Evolutionary conservation across 2,113 vertebrate genomes (phyloP).

Genomic region (Motacilla tschutschensis): DNA sequence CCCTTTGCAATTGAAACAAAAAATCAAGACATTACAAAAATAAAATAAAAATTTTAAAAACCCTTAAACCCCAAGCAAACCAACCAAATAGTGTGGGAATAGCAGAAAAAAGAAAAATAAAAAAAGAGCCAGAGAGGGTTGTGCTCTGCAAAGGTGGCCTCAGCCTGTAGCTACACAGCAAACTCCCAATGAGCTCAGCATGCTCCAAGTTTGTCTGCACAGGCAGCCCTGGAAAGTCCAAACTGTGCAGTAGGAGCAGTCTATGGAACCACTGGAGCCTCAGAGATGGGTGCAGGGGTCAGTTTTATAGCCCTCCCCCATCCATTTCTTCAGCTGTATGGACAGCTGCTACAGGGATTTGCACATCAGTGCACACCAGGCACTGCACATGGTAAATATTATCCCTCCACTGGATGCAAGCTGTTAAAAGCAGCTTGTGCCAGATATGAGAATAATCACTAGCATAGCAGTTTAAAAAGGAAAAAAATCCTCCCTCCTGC

Average conservation of each 20-base stretch:
- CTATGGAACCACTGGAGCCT: background rate
- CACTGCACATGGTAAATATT: background rate
- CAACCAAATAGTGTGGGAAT: background rate
- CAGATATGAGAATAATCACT: background rate
- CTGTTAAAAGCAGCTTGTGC: background rate
- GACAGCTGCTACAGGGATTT: background rate
- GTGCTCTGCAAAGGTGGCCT: constrained; percentile 13
- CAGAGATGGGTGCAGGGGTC: background rate
- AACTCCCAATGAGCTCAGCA: background rate
- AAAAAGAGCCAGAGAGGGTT: background rate
- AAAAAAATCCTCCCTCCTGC: background rate
- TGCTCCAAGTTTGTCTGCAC: background rate
- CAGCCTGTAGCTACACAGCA: background rate
- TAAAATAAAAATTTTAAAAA: background rate
- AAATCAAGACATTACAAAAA: background rate
- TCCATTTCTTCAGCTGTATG: background rate
- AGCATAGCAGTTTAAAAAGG: background rate
- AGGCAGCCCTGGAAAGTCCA: background rate
- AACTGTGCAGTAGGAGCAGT: background rate
- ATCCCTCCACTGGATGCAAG: background rate
- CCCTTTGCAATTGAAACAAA: background rate
- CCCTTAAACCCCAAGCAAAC: background rate
- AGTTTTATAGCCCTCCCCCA: background rate
- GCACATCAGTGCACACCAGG: background rate
- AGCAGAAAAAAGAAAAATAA: rapidly evolving